Conservation (phyloP, 2,113 vertebrate genomes). For the Synchiropus splendidus region DNA sequence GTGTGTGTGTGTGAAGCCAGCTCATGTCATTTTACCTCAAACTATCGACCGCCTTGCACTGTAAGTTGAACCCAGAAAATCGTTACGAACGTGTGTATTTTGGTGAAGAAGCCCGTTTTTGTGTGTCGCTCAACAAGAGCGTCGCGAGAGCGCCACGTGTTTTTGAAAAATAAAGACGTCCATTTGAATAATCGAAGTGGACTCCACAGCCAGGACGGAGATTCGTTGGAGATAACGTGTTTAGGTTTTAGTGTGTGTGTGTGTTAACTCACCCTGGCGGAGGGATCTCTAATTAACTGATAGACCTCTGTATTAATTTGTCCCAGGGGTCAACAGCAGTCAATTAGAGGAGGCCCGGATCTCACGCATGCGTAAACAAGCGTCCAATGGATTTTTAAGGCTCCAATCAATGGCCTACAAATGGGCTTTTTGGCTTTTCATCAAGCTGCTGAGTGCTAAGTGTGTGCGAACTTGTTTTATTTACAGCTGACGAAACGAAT, state of each 20-base stretch:
- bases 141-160: conserved; percentile 4
- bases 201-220: too few relatives aligned
- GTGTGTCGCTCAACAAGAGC: conserved; percentile 2
- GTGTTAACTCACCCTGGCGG: conserved; percentile 33
- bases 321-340: conserved; percentile 76
- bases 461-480: conserved; percentile 2
- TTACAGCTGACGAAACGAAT: too few relatives aligned
- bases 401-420: conserved; percentile 25
- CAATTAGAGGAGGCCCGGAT: conserved; percentile 61
- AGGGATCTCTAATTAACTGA: conserved; percentile 79
- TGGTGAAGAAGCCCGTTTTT: conserved; percentile 41
- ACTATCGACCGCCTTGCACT: conserved; percentile 53
- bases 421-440: conserved; percentile 21
- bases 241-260: background rate
- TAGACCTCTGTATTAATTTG: conserved; percentile 79
- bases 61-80: conserved; percentile 56
- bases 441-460: conserved; percentile 30
- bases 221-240: too few relatives aligned
- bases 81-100: conserved; percentile 61
- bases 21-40: conserved; percentile 58
- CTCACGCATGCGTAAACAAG: conserved; percentile 9
- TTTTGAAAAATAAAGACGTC: background rate
- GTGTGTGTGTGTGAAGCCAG: conserved; percentile 34
- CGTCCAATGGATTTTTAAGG: conserved; percentile 18
- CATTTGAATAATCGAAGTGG: too few relatives aligned